Conservation (phyloP, 2,113 vertebrate genomes). For the Pollachius pollachius region DNA sequence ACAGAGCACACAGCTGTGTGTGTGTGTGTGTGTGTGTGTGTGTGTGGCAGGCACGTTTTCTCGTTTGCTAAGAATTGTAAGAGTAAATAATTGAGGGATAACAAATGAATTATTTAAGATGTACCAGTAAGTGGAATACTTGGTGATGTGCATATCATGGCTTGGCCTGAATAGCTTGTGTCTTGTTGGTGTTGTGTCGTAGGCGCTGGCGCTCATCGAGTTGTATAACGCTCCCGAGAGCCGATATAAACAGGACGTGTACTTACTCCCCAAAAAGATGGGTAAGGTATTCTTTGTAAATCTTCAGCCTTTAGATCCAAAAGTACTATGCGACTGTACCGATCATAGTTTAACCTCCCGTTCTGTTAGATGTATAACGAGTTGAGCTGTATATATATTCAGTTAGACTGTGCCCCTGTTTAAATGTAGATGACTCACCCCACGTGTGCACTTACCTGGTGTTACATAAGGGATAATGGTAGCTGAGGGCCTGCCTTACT, state of each 20-base stretch:
- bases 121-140: not conserved
- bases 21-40: too few species aligned
- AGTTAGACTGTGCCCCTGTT: too few species aligned
- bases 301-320: not conserved
- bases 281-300: constrained; percentile 74
- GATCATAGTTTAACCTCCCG: too few species aligned
- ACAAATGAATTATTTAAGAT: too few species aligned
- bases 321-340: not conserved
- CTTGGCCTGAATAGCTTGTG: not conserved
- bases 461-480: not conserved
- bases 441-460: too few species aligned
- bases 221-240: constrained; percentile 95
- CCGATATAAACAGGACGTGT: constrained; percentile 98
- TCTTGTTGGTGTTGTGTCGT: constrained; percentile 27
- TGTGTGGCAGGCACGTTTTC: too few species aligned
- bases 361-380: too few species aligned
- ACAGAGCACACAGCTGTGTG: too few species aligned
- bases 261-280: constrained; percentile 97
- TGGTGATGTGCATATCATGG: not conserved
- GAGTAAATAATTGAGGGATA: too few species aligned
- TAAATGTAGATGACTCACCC: too few species aligned
- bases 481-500: not conserved
- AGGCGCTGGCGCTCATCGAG: constrained; percentile 95
- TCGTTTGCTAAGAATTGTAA: too few species aligned
- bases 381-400: too few species aligned